Conservation (phyloP, 2,113 vertebrate genomes). For the Aix galericulata region DNA sequence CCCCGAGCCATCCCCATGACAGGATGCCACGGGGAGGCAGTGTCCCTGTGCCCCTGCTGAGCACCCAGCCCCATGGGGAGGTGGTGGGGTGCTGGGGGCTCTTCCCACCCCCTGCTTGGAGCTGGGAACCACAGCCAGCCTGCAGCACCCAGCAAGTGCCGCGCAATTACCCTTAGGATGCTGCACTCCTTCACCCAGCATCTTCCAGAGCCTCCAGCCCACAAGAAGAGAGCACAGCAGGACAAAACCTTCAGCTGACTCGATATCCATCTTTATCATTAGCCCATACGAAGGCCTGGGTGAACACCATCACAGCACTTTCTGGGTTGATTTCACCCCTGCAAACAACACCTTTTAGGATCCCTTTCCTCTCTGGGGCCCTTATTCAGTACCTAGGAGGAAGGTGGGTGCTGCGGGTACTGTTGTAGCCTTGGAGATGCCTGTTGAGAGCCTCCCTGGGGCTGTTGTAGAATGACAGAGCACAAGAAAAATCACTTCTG, state of each 20-base stretch:
- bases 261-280: fast-evolving
- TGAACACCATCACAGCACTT: conserved; percentile 13
- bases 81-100: too few relatives aligned
- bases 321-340: conserved; percentile 32
- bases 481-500: too few relatives aligned
- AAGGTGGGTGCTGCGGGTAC: not conserved
- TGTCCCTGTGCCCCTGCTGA: not conserved
- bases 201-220: not conserved
- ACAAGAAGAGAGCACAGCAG: not conserved
- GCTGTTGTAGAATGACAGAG: not conserved
- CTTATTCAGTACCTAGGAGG: not conserved
- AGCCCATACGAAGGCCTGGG: not conserved
- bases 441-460: not conserved
- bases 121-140: not conserved
- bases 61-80: not conserved
- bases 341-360: not conserved
- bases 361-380: not conserved
- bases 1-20: not conserved
- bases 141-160: not conserved
- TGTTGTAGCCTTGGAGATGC: not conserved
- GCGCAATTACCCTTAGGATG: fast-evolving
- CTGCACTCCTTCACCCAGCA: not conserved
- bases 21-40: not conserved
- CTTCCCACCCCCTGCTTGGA: not conserved
- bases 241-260: not conserved